Base-by-base conservation (phyloP, 37 sponge, comb jelly and placozoan genomes). In the Corticium candelabrum region DNA sequence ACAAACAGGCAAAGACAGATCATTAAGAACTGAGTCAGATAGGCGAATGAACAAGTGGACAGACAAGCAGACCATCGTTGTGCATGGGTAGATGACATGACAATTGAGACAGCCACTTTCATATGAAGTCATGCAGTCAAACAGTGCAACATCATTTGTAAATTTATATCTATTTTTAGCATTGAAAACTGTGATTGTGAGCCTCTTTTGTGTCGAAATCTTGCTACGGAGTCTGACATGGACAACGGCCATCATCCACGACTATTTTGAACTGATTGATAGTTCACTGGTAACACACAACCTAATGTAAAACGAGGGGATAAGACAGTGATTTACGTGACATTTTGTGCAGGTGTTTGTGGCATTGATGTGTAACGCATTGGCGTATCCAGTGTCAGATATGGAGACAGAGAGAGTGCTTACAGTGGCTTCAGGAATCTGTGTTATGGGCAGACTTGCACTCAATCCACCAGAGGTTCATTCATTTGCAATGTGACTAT, bases 391-490 rank as follows among this genome's bases (percentile, higher is more conserved):
- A 1, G 57, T 38, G 35, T 32, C 34, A 3, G 43, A 38, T 40
- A 27, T 41, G 30, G 38, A 41, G 33, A 39, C 35, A 38, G 78
- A 73, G 50, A 82, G 86, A 29, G 0, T 37, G 0, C 73, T 35
- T 27, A 37, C 74, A 41, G 82, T 76, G 15, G 3, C 75, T 4
- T 85, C 86, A 27, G 74, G 41, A 75, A 34, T 85, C 67, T 73
- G 74, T 37, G 80, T 85, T 56, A 41, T 85, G 37, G 27, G 39
- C 34, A 33, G 86, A 56, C 32, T 85, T 2, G 34, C 41, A 40
- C 81, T 83, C 41, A 85, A 85, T 40, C 80, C 86, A 67, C 37
- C 70, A 31, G 57, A 78, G 57, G 86, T 85, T 31, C 30, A 76
- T 7, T 76, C 62, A 50, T 11, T 21, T 27, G 62, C 11, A 50